Evolutionary conservation across 2,113 vertebrate genomes (phyloP).

Genomic region (Alethe castanea): DNA sequence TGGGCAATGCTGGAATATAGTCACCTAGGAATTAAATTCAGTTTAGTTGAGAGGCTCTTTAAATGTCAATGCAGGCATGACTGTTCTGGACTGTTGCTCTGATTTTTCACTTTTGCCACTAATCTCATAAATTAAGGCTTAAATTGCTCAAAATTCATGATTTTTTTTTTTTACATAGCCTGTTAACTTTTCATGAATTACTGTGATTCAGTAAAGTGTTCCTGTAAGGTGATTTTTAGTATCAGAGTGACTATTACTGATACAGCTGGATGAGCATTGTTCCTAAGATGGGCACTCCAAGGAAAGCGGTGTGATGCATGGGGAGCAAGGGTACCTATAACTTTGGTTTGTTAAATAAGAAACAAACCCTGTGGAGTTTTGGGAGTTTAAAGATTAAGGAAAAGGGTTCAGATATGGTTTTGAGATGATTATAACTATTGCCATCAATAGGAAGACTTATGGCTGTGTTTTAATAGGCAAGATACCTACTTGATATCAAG

Average conservation of each 20-base stretch:
- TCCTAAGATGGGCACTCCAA: neutral
- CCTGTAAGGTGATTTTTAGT: neutral
- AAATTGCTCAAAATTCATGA: neutral
- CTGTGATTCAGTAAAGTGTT: neutral
- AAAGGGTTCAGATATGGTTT: neutral
- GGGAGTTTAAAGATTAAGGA: neutral
- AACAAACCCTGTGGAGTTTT: neutral
- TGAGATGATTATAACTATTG: neutral
- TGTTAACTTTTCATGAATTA: neutral
- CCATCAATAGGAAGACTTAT: neutral
- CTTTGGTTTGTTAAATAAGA: neutral
- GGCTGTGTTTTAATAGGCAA: neutral
- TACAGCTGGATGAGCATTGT: neutral
- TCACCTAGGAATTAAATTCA: neutral
- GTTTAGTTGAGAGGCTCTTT: neutral
- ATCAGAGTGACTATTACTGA: neutral
- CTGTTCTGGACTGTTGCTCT: neutral
- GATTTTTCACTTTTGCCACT: neutral
- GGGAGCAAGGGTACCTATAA: neutral
- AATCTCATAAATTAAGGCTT: neutral
- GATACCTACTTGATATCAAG: neutral
- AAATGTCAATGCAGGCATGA: neutral
- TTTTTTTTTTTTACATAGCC: neutral
- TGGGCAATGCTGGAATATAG: neutral
- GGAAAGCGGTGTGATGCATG: neutral